Percentiles rank a stretch among this genome's conserved stretches.
Evolutionary conservation across 92 coral and sea anemone species (phyloP).

Genomic region (Zoanthus sansibaricus): DNA sequence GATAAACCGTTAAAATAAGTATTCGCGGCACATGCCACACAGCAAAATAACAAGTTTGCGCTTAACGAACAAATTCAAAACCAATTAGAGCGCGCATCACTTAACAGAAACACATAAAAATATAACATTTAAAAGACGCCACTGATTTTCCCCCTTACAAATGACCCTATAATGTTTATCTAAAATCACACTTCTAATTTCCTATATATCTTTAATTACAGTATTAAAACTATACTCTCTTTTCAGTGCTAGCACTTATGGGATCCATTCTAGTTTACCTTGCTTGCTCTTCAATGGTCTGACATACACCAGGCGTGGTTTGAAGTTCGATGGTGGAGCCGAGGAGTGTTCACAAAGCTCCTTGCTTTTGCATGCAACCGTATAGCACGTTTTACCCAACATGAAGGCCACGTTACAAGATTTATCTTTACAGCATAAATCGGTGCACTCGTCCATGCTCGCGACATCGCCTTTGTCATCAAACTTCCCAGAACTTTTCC

Average conservation of each 20-base stretch:
- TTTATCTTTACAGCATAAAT: constrained; percentile 79
- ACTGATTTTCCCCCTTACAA: too few species aligned
- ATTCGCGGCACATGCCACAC: too few species aligned
- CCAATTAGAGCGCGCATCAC: too few species aligned
- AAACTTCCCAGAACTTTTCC: constrained; percentile 93
- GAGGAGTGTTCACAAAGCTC: constrained; percentile 89
- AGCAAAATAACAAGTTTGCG: too few species aligned
- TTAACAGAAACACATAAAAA: too few species aligned
- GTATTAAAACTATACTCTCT: not conserved
- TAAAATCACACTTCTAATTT: too few species aligned
- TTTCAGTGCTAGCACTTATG: not conserved
- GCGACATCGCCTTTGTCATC: constrained; percentile 91
- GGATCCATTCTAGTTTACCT: constrained; percentile 45
- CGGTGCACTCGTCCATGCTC: constrained; percentile 86
- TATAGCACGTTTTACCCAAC: constrained; percentile 94
- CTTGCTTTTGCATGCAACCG: constrained; percentile 90
- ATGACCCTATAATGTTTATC: too few species aligned
- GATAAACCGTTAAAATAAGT: too few species aligned
- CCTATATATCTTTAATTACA: not conserved
- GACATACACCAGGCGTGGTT: constrained; percentile 89
- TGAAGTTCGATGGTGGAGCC: constrained; percentile 97
- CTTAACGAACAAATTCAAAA: too few species aligned
- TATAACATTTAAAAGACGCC: too few species aligned
- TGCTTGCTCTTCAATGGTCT: constrained; percentile 72
- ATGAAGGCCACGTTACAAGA: constrained; percentile 89